These are phyloP conservation scores for Lagodon rhomboides DNA, from an alignment of 2,797 vertebrate species.

Conservation along the genomic window DNA sequence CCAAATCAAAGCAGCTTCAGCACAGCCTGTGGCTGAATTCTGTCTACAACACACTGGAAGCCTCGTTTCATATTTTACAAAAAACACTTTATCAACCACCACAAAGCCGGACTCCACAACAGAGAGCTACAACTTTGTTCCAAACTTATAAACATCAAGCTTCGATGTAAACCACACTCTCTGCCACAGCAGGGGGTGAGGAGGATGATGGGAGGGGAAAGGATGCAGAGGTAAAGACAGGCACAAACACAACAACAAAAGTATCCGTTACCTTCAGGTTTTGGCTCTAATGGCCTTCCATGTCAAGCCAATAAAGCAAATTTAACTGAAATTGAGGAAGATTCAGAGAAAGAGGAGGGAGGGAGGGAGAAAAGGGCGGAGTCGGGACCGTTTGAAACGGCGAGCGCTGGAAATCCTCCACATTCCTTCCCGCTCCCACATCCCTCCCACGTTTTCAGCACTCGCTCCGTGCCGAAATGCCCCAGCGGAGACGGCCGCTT, in stretches of 20 bases:
- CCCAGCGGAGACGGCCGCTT: slow-evolving; percentile 69
- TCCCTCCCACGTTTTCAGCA: slow-evolving; percentile 64
- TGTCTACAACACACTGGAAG: slow-evolving; percentile 21
- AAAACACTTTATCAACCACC: slow-evolving; percentile 45
- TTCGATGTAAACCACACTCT: slow-evolving; percentile 43
- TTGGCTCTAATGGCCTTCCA: slow-evolving; percentile 26
- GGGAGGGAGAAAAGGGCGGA: not conserved
- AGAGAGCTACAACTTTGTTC: slow-evolving; percentile 37
- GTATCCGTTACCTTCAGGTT: slow-evolving; percentile 21
- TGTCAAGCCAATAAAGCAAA: slow-evolving; percentile 24
- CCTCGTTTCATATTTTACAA: slow-evolving; percentile 49
- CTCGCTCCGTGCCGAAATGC: slow-evolving; percentile 64
- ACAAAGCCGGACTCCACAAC: slow-evolving; percentile 29
- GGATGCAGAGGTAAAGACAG: slow-evolving; percentile 7
- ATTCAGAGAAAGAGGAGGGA: slow-evolving; percentile 14
- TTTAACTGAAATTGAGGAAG: slow-evolving; percentile 30
- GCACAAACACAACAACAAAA: slow-evolving; percentile 5
- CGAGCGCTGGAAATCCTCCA: slow-evolving; percentile 63
- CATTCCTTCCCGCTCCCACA: slow-evolving; percentile 70
- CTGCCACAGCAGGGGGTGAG: slow-evolving; percentile 30
- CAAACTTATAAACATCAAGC: slow-evolving; percentile 44
- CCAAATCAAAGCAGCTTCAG: slow-evolving; percentile 23
- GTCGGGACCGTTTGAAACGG: slow-evolving; percentile 37
- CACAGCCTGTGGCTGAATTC: slow-evolving; percentile 22
- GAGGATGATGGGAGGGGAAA: slow-evolving; percentile 14